These are phyloP conservation scores for Xerus inauris DNA, from an alignment of 2,113 vertebrate genomes.

Conservation along the genomic window DNA sequence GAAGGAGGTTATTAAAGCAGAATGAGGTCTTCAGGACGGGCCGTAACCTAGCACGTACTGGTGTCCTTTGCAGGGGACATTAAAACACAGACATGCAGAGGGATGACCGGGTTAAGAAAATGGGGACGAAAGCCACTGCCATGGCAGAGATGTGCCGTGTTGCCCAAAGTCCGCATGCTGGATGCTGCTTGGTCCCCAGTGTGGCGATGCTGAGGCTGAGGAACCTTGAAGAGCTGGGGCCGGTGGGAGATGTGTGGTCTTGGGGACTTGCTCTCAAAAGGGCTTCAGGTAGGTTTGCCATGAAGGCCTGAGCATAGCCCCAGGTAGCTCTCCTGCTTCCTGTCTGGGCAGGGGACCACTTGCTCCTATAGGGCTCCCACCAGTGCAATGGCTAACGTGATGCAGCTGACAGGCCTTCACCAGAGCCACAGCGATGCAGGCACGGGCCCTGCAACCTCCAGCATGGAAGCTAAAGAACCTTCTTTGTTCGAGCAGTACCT, in stretches of 20 bases:
- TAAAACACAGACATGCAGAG: not conserved
- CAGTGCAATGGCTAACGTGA: not conserved
- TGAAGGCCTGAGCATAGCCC: not conserved
- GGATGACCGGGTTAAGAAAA: rapidly evolving
- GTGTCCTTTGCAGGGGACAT: not conserved
- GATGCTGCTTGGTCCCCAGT: not conserved
- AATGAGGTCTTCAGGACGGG: not conserved
- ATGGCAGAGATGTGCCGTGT: not conserved
- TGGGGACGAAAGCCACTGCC: rapidly evolving
- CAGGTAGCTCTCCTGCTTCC: not conserved
- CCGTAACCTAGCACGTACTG: not conserved
- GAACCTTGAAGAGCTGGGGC: not conserved
- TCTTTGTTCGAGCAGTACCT: not conserved
- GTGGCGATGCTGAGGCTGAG: not conserved
- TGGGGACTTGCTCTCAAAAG: no score
- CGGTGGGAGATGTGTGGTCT: not conserved
- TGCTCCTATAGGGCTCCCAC: not conserved
- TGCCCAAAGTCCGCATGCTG: not conserved
- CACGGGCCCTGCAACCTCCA: not conserved
- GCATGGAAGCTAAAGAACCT: not conserved
- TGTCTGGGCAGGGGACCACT: not conserved
- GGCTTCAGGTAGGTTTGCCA: not conserved
- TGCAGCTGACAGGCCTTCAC: not conserved
- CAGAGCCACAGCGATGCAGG: not conserved
- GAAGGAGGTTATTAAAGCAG: not conserved